Percentiles rank a stretch among this genome's conserved stretches.
Evolutionary conservation across 2,113 vertebrate genomes (phyloP).

Genomic region (Poicephalus meyeri): DNA sequence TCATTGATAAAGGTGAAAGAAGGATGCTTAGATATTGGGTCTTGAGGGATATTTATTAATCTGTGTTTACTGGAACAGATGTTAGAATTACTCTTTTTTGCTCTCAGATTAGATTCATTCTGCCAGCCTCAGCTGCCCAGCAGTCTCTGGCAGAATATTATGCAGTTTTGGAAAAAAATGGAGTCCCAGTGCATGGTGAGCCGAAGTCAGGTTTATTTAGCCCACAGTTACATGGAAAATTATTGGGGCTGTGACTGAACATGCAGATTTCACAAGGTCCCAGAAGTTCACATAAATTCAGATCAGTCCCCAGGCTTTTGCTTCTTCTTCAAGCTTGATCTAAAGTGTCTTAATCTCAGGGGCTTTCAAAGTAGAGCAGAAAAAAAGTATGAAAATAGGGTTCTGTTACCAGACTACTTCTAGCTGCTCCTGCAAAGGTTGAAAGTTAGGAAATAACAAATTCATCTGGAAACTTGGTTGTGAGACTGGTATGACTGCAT

Average conservation of each 20-base stretch:
- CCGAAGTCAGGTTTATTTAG: neutral
- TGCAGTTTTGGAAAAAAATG: neutral
- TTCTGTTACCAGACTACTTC: neutral
- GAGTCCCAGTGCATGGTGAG: neutral
- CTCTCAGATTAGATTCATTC: neutral
- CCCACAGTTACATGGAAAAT: neutral
- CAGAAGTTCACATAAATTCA: neutral
- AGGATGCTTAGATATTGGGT: neutral
- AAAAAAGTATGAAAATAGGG: neutral
- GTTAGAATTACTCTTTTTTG: neutral
- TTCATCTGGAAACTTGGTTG: neutral
- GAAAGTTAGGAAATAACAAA: neutral
- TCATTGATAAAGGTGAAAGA: neutral
- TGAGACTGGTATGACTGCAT: neutral
- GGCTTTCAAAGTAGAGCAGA: neutral
- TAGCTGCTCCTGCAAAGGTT: neutral
- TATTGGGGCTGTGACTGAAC: neutral
- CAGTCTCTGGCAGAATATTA: neutral
- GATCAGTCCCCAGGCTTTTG: neutral
- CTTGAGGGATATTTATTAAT: neutral
- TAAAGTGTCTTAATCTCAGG: neutral
- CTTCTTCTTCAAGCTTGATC: neutral
- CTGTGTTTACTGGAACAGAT: neutral
- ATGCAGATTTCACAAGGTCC: neutral
- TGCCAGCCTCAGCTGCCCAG: neutral